Evolutionary conservation across 1,140 invertebrate genomes (phyloP).

Genomic region (Andricus grossulariae): DNA sequence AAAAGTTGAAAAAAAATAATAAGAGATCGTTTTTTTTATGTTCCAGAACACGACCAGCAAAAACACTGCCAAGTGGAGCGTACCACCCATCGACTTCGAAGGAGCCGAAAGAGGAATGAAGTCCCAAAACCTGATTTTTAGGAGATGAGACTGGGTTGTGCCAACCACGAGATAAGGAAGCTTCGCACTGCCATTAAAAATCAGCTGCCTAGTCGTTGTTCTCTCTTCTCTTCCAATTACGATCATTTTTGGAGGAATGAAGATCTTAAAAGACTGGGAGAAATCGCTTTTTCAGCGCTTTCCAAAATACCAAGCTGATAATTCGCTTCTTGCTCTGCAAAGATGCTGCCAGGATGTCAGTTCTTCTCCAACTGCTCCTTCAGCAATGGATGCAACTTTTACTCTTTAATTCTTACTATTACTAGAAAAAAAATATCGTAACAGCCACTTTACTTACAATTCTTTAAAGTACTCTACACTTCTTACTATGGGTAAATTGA

Average conservation of each 20-base stretch:
- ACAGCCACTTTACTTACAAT: not conserved
- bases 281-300: conserved; percentile 12
- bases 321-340: conserved; percentile 18
- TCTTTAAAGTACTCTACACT: not conserved
- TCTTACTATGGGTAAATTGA: not conserved
- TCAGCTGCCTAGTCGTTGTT: conserved; percentile 24
- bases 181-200: conserved; percentile 13
- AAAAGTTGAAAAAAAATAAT: not conserved
- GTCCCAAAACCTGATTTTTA: conserved; percentile 19
- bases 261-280: conserved; percentile 24
- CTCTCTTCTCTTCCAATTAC: conserved; percentile 23
- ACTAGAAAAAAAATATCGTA: not conserved
- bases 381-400: conserved; percentile 17
- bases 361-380: not conserved
- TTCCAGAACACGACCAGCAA: conserved; percentile 66
- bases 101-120: conserved; percentile 25
- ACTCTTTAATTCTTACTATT: conserved; percentile 23
- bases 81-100: conserved; percentile 14
- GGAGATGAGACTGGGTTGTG: conserved; percentile 15
- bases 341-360: conserved; percentile 8
- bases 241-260: conserved; percentile 16
- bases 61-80: conserved; percentile 58
- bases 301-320: conserved; percentile 19
- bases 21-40: conserved; percentile 40
- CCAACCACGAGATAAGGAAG: conserved; percentile 8